Conservation (phyloP, 2,113 vertebrate genomes). For the Sceloporus tristichus region DNA sequence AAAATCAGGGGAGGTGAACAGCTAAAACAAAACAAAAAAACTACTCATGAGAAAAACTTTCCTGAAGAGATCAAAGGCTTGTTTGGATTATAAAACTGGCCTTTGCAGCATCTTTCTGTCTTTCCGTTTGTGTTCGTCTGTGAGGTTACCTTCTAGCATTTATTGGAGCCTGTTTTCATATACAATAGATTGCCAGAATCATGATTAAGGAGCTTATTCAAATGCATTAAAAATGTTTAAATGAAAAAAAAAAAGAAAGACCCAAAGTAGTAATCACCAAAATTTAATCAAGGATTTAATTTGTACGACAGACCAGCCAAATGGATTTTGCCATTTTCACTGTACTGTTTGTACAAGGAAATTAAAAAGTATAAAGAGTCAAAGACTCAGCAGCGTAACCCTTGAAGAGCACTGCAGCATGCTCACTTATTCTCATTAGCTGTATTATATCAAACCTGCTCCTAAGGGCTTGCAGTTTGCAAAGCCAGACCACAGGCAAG, state of each 20-base stretch:
- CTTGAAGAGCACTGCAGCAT: conserved; percentile 66
- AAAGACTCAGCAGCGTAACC: conserved; percentile 71
- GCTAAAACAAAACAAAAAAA: conserved; percentile 33
- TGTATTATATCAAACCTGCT: conserved; percentile 67
- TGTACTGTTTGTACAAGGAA: conserved; percentile 80
- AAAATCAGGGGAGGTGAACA: conserved; percentile 6
- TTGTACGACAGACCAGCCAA: conserved; percentile 78
- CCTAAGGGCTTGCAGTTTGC: conserved; percentile 67
- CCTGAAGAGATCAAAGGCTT: conserved; percentile 24
- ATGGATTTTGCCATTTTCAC: conserved; percentile 78
- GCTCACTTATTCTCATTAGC: conserved; percentile 77
- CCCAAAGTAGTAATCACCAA: conserved; percentile 80
- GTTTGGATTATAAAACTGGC: neutral
- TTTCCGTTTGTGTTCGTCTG: conserved; percentile 64
- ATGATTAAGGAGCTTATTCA: conserved; percentile 82
- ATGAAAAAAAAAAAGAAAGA: conserved; percentile 72
- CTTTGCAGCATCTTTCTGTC: conserved; percentile 58
- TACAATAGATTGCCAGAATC: conserved; percentile 76
- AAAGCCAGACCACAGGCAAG: conserved; percentile 62
- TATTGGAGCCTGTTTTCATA: conserved; percentile 72
- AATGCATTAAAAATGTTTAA: conserved; percentile 83
- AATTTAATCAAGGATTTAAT: conserved; percentile 85
- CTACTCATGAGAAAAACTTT: conserved; percentile 42
- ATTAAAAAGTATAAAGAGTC: conserved; percentile 82
- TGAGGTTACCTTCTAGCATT: conserved; percentile 63